Evolutionary conservation across 30 jellyfish, hydroid and myxozoan species (phyloP).

Genomic region (Turritopsis rubra): DNA sequence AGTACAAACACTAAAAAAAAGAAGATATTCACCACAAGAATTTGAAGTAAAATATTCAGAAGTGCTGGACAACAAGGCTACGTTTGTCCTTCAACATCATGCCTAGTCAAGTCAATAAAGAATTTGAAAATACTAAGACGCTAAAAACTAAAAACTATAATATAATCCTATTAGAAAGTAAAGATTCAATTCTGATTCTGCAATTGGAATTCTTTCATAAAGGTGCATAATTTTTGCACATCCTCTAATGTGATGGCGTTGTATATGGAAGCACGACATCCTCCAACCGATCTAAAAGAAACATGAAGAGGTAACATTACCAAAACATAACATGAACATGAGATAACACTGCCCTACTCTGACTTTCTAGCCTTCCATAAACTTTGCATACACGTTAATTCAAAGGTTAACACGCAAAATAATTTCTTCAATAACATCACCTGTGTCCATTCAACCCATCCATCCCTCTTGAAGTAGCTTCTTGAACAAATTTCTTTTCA

Average conservation of each 20-base stretch:
- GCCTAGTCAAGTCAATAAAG: no score
- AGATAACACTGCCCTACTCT: no score
- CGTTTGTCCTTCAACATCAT: no score
- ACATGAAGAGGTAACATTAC: constrained; percentile 5
- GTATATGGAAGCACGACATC: constrained; percentile 90
- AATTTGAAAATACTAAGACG: not conserved
- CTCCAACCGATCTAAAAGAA: constrained; percentile 78
- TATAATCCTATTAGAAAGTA: no score
- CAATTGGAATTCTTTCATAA: constrained; percentile 77
- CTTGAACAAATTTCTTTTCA: constrained; percentile 74
- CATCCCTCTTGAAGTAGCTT: constrained; percentile 62
- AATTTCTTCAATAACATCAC: constrained; percentile 31
- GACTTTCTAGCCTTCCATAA: no score
- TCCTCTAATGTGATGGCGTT: constrained; percentile 61
- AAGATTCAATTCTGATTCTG: constrained; percentile 53
- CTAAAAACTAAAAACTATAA: no score
- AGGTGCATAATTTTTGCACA: constrained; percentile 44
- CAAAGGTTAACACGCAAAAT: not conserved
- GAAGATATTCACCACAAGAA: no score
- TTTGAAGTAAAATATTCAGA: no score
- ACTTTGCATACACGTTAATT: no score
- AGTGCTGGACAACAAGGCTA: no score
- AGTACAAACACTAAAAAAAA: no score
- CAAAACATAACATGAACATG: no score
- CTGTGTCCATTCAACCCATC: constrained; percentile 91